A percentile compares a stretch with the other conserved stretches of the same genome.
Evolutionary conservation across 2,888 invertebrate species (phyloP).

Genomic region (Apodemia zela): DNA sequence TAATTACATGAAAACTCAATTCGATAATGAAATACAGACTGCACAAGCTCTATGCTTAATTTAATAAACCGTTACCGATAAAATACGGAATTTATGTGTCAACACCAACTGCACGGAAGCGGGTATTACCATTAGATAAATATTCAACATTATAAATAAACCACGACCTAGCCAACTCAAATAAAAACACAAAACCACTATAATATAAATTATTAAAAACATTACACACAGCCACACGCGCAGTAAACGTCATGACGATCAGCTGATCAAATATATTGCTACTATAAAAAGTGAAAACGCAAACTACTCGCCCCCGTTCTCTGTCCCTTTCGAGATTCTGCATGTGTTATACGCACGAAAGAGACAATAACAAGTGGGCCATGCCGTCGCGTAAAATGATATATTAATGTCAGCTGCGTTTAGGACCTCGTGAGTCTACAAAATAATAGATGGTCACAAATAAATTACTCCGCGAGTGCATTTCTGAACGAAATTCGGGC

Average conservation of each 20-base stretch:
- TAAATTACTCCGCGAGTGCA: constrained; percentile 77
- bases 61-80: constrained; percentile 32
- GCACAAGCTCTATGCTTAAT: not conserved
- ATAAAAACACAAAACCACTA: constrained; percentile 60
- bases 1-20: constrained; percentile 5
- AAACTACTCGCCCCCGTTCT: constrained; percentile 59
- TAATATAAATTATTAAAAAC: constrained; percentile 78
- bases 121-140: constrained; percentile 52
- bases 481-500: constrained; percentile 77
- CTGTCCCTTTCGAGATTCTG: constrained; percentile 48
- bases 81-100: constrained; percentile 38
- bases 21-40: not conserved
- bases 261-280: constrained; percentile 81
- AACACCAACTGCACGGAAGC: constrained; percentile 35
- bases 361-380: constrained; percentile 47
- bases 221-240: constrained; percentile 64
- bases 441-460: constrained; percentile 80
- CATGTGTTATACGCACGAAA: constrained; percentile 35
- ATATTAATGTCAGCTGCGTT: constrained; percentile 80
- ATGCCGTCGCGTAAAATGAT: constrained; percentile 76
- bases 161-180: constrained; percentile 70
- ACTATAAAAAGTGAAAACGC: constrained; percentile 80
- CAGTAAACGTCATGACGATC: constrained; percentile 78
- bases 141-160: constrained; percentile 69
- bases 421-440: constrained; percentile 80